Evolutionary conservation across 2,797 vertebrate genomes (phyloP), one percentile per base, ranked within the genome.

Genomic region (Hydrolagus colliei): DNA sequence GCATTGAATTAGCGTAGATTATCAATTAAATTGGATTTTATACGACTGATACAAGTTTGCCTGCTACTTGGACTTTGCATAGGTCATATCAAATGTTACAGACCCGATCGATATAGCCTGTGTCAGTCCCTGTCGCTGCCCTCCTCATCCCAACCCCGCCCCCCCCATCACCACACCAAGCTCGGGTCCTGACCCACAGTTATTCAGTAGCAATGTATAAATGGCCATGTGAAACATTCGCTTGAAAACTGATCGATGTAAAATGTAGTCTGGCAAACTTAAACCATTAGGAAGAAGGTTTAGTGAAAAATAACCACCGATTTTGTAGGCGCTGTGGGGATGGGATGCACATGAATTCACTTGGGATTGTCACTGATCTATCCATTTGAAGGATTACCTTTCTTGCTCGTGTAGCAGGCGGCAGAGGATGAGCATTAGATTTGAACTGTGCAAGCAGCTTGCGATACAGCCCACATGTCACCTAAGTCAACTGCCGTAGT

Each of bases 391-490:
- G 63, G 79, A 10, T 68, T 20, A 27, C 27, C 27, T 27, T 27
- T 27, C 27, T 27, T 27, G 27, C 27, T 27, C 27, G 27, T 27
- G 27, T 27, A 27, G 27, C 27, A 27, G 27, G 27, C 27, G 27
- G 27, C 27, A 27, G 63, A 68, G 79, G 68, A 63, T 65, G 41
- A 68, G 68, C 32, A 84, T 84, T 65, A 84, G 16, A 84, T 41
- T 12, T 84, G 65, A 84, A 84, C 65, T 84, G 65, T 71, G 20
- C 79, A 11, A 32, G 41, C 16, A 12, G 61, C 16, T 41, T 84
- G 63, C 20, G 79, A 84, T 68, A 32, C 18, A 35, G 35, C 32
- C 79, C 79, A 84, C 12, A 84, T 41, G 65, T 84, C 32, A 41
- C 65, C 52, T 18, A 65, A 68, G 16, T 65, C 68, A n/a, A 18